Percentiles rank a stretch among this genome's conserved stretches.
phyloP scores from a whole-genome alignment of 1,140 invertebrate species.

The Paraescarpia echinospica region DNA sequence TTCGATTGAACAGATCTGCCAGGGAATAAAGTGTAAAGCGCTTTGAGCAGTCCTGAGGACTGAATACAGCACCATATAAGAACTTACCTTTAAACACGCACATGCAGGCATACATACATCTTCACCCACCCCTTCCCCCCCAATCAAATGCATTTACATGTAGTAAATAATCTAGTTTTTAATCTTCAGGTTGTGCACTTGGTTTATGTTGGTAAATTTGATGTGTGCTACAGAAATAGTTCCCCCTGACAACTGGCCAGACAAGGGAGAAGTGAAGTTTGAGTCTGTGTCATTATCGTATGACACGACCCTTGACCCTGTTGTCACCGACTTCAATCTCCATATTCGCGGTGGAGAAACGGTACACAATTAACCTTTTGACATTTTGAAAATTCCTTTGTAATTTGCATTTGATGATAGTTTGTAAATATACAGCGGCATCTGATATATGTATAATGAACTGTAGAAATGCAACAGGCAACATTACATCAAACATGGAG shows the following conservation, averaged over 20 bases:
- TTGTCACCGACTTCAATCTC: conserved; percentile 21
- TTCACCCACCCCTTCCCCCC: neutral
- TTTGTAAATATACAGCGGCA: no score
- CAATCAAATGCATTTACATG: no score
- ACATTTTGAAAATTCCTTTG: neutral
- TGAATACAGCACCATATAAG: no score
- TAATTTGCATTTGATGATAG: no score
- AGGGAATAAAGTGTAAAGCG: no score
- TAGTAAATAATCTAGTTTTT: neutral
- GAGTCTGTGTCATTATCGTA: conserved; percentile 23
- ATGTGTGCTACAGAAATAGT: conserved; percentile 7
- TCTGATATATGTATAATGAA: no score
- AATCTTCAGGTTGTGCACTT: neutral
- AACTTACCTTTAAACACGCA: neutral
- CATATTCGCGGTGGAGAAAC: conserved; percentile 21
- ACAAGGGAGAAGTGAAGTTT: conserved; percentile 18
- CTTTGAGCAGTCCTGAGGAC: no score
- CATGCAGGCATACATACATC: neutral
- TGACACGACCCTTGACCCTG: conserved; percentile 21
- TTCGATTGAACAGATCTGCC: no score
- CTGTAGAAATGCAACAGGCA: no score
- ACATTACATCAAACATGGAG: no score
- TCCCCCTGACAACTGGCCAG: conserved; percentile 21
- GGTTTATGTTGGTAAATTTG: neutral
- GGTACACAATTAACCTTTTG: conserved; percentile 1